phyloP scores from a whole-genome alignment of 2,797 vertebrate species.

The Lepus oiostolus region DNA sequence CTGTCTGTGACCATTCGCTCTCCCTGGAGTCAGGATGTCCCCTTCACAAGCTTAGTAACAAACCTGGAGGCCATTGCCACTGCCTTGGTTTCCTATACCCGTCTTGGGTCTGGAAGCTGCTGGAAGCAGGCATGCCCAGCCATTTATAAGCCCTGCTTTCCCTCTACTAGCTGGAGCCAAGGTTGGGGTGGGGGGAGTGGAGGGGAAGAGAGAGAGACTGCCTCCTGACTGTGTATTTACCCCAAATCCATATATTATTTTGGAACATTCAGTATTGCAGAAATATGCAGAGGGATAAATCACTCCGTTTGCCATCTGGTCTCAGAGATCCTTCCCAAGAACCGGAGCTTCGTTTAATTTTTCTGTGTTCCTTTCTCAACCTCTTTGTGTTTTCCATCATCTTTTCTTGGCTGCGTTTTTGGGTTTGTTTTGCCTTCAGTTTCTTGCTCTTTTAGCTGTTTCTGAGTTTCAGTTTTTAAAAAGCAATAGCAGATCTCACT shows the following conservation, averaged over 20 bases:
- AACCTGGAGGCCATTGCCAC: not conserved
- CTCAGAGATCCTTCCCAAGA: constrained; percentile 75
- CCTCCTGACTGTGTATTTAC: constrained; percentile 73
- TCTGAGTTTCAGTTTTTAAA: constrained; percentile 72
- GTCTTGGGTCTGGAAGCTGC: not conserved
- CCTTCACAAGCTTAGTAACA: not conserved
- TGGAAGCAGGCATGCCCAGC: not conserved
- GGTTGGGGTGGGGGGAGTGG: accelerated
- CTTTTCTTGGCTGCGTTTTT: constrained; percentile 53
- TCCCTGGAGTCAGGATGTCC: not conserved
- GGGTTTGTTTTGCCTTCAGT: constrained; percentile 79
- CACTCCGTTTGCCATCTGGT: constrained; percentile 81
- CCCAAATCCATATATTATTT: constrained; percentile 81
- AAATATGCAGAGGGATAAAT: constrained; percentile 77
- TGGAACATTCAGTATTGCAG: constrained; percentile 78
- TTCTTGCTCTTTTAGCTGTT: constrained; percentile 81
- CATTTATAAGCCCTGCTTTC: not conserved
- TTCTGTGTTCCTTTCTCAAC: constrained; percentile 68
- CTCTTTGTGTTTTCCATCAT: constrained; percentile 71
- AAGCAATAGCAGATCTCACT: constrained; percentile 55
- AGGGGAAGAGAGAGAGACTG: not conserved
- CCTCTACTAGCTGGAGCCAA: constrained; percentile 16
- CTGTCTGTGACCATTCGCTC: not conserved
- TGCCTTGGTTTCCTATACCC: not conserved
- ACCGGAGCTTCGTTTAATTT: constrained; percentile 74